Base-by-base conservation (phyloP, 2,888 invertebrate species). In the Melieria picta region DNA sequence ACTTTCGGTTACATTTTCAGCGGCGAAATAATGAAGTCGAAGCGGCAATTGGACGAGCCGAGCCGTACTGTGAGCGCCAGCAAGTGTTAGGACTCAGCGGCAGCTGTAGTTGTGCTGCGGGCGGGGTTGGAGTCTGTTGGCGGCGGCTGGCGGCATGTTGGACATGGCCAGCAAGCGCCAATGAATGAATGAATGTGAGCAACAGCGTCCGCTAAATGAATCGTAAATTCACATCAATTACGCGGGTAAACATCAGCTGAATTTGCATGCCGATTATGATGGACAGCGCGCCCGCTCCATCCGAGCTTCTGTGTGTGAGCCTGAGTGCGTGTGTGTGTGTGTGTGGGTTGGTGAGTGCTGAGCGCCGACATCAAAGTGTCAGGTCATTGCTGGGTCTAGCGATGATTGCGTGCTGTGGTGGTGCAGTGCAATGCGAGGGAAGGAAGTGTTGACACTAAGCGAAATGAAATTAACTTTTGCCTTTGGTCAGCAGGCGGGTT, bases 211-310 rank as follows among this genome's bases (percentile, higher is more conserved):
- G 76, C 79, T 83, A 84, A 85, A 84, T 85, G 83, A 84, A 85
- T 84, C 83, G 83, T 82, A 83, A 85, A 85, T 84, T 83, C 81
- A 84, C 81, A 83, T 80, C 84, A 84, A 85, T 84, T 85, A 85
- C 83, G 83, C 80, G 84, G 81, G 79, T 83, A 84, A 84, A 80
- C 78, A 79, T 77, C 75, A 76, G 77, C 75, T 74, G 74, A 84
- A 84, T 85, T 84, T 84, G 81, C 82, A 83, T 83, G 79, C 73
- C 74, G 76, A 77, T 76, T 77, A 77, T 75, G 62, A 69, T 62
- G 69, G 62, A 50, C 62, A 63, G 62, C 55, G 56, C 56, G 7
- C 52, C 30, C 30, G 30, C 30, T 30, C 3, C 30, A 30, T 46
- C n/a, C 16, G 11, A 52, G 56, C 62, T 69, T 47, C 7, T 47